Evolutionary conservation across 1,140 invertebrate genomes (phyloP).

Genomic region (Aphidius gifuensis): DNA sequence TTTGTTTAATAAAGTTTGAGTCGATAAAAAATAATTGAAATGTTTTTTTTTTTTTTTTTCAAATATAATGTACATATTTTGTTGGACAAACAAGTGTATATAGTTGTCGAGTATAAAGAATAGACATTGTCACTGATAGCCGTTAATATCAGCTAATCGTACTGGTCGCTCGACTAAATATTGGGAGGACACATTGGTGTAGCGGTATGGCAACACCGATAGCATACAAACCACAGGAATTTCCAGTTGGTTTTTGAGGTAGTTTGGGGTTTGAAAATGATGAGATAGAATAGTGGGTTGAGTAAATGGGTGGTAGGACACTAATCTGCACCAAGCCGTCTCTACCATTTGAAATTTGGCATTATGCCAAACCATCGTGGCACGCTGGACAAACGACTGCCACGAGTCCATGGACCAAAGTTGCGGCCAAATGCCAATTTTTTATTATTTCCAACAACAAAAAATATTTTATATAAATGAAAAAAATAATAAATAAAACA

Average conservation of each 20-base stretch:
- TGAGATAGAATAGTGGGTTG: neutral
- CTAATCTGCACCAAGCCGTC: conserved; percentile 22
- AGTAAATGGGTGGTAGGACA: conserved; percentile 15
- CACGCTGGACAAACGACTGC: conserved; percentile 19
- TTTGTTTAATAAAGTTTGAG: too few relatives aligned
- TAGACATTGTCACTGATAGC: neutral
- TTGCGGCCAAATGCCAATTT: conserved; percentile 19
- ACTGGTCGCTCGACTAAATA: conserved; percentile 29
- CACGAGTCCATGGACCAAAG: neutral
- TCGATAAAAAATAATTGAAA: too few relatives aligned
- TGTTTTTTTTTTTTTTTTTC: too few relatives aligned
- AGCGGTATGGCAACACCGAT: conserved; percentile 22
- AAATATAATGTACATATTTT: too few relatives aligned
- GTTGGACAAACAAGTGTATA: too few relatives aligned
- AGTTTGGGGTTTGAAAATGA: too few relatives aligned
- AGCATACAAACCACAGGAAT: conserved; percentile 19
- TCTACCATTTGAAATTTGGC: conserved; percentile 22
- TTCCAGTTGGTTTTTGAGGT: neutral
- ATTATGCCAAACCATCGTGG: conserved; percentile 12
- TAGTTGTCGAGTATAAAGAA: too few relatives aligned
- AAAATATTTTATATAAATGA: neutral
- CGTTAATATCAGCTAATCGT: conserved; percentile 32
- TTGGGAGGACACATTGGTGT: conserved; percentile 13
- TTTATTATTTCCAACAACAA: conserved; percentile 15
- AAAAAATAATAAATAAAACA: conserved; percentile 1